A percentile compares a stretch with the other conserved stretches of the same genome.
These are phyloP conservation scores for Epinephelus coioides DNA, from an alignment of 2,797 vertebrate genomes.

Conservation along the genomic window DNA sequence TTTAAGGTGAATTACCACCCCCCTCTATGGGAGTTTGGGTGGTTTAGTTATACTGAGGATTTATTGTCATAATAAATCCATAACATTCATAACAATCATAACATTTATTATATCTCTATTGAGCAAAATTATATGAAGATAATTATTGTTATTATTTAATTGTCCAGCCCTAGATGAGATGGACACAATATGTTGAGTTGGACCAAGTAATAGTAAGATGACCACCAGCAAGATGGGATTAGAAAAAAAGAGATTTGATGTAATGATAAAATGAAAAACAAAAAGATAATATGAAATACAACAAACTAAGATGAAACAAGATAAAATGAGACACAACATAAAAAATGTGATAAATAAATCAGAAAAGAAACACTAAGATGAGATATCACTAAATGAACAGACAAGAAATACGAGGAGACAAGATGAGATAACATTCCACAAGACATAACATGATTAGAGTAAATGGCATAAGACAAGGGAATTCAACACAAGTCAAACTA, in stretches of 20 bases:
- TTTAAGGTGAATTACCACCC: too few relatives aligned
- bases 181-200: too few relatives aligned
- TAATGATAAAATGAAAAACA: neutral
- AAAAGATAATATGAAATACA: neutral
- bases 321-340: neutral
- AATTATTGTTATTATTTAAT: too few relatives aligned
- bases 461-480: neutral
- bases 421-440: neutral
- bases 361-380: neutral
- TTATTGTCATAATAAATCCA: too few relatives aligned
- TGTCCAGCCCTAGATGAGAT: too few relatives aligned
- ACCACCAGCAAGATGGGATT: neutral
- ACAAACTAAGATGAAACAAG: neutral
- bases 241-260: neutral
- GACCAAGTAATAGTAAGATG: too few relatives aligned
- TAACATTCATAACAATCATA: too few relatives aligned
- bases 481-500: too few relatives aligned
- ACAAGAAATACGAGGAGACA: neutral
- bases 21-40: too few relatives aligned
- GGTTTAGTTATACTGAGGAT: too few relatives aligned
- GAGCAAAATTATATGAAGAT: too few relatives aligned
- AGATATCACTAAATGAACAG: neutral
- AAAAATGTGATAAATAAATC: neutral
- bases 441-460: neutral
- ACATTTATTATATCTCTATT: too few relatives aligned